phyloP scores from a whole-genome alignment of 2,113 vertebrate species.

The Oreochromis spilurus region DNA sequence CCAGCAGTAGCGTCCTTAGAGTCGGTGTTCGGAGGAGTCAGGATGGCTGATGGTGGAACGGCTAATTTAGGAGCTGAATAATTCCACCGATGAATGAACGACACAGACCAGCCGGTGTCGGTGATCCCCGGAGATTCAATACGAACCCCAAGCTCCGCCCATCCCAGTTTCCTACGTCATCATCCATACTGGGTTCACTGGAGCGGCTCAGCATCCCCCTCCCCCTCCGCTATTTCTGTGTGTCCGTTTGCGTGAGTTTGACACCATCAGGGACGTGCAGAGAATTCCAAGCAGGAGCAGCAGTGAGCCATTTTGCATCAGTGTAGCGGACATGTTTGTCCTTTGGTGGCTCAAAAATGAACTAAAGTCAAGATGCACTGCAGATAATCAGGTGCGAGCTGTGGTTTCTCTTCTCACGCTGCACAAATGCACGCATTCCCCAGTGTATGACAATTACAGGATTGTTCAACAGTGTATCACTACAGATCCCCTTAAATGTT shows the following conservation, averaged over 20 bases:
- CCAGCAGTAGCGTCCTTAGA: slow-evolving; percentile 11
- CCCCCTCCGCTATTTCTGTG: neutral
- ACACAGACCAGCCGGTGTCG: neutral
- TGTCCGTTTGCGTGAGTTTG: neutral
- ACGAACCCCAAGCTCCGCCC: slow-evolving; percentile 28
- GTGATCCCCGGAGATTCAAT: neutral
- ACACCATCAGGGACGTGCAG: neutral
- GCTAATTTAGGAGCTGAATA: slow-evolving; percentile 2
- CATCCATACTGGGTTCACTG: slow-evolving; percentile 34
- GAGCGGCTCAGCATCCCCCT: slow-evolving; percentile 19
- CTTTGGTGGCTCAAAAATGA: neutral
- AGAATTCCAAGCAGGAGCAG: neutral
- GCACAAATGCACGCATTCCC: neutral
- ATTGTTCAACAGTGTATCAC: neutral
- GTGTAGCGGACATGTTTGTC: neutral
- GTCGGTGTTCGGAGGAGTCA: slow-evolving; percentile 15
- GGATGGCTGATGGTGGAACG: neutral
- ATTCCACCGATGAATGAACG: slow-evolving; percentile 43
- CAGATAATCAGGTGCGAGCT: neutral
- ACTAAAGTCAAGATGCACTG: neutral
- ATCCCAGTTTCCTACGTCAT: slow-evolving; percentile 30
- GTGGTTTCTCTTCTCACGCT: neutral
- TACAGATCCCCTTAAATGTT: accelerated
- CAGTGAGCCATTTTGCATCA: neutral
- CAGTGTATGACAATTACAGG: accelerated